These are phyloP conservation scores for Drosophila greeni DNA, from an alignment of 2,888 invertebrate species.

Conservation along the genomic window DNA sequence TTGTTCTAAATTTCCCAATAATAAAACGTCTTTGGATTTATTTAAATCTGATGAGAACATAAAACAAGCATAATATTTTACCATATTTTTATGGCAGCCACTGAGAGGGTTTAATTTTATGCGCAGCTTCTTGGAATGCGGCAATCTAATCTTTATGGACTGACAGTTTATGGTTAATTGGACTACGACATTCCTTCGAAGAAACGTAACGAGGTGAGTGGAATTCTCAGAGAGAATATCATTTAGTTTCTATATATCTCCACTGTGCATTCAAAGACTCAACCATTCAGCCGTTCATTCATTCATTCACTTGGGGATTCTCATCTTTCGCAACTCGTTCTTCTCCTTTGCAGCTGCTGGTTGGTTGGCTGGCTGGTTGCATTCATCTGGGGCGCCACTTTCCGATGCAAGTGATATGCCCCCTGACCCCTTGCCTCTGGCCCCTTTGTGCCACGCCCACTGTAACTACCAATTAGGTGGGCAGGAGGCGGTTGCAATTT, in stretches of 20 bases:
- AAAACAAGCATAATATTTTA: constrained; percentile 10
- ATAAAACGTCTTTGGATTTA: background rate
- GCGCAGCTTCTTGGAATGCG: constrained; percentile 12
- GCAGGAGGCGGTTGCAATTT: constrained; percentile 67
- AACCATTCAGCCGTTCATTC: constrained; percentile 36
- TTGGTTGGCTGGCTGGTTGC: constrained; percentile 39
- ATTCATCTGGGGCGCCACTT: constrained; percentile 66
- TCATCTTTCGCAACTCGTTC: constrained; percentile 41
- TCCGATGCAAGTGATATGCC: constrained; percentile 65
- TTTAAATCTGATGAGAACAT: background rate
- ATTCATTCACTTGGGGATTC: constrained; percentile 42
- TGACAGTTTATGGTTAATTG: constrained; percentile 18
- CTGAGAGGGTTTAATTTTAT: constrained; percentile 26
- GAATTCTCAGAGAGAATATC: background rate
- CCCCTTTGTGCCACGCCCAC: constrained; percentile 28
- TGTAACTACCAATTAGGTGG: constrained; percentile 71
- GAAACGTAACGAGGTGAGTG: constrained; percentile 6
- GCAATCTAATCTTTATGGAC: constrained; percentile 21
- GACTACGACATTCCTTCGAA: constrained; percentile 1
- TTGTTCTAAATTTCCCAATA: constrained; percentile 3
- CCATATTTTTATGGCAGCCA: constrained; percentile 13
- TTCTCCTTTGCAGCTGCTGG: constrained; percentile 23
- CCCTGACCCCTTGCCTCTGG: constrained; percentile 6
- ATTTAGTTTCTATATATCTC: constrained; percentile 1
- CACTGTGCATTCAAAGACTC: constrained; percentile 26